Base-by-base conservation (phyloP, 2,113 vertebrate genomes). In the Semnornis frantzii region DNA sequence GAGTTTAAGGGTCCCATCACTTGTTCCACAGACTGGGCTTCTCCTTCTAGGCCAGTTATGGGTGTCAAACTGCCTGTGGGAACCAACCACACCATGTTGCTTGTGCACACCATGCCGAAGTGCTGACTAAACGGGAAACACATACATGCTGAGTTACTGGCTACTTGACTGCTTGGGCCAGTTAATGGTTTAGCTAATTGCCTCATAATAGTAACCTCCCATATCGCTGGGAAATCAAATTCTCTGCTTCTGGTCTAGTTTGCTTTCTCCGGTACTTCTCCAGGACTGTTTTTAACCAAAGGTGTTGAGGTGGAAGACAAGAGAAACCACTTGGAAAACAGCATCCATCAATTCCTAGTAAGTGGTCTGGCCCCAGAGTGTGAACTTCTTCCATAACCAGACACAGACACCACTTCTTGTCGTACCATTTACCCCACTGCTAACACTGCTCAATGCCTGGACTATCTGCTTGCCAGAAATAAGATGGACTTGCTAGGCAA, bases 91-190 rank as follows among this genome's bases (percentile, higher is more conserved):
- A 30, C 8, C 3, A 1, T 0, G 0, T 5, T 14, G 23, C 5
- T 16, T 31, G 34, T 11, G 58, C 57, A 37, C 0, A 0, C 27
- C 25, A 1, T 8, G 55, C 39, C 77, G 8, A 12, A 82, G n/a
- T 1, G 1, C 39, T 46, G 30, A 87, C 39, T 31, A 85, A 89
- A 84, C 4, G 15, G 6, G 23, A 72, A 86, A 66, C 15, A 42
- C 33, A 58, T 11, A 75, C 89, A 80, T 5, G 20, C 54, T 50
- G 62, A 81, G 34, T 74, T 84, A 64, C 24, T 57, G 24, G 37
- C 54, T 76, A 39, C 15, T 68, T 94, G 46, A 60, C 28, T 59
- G 46, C 57, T 86, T 59, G 87, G 59, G 16, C 2, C 5, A 82
- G 50, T 58, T 76, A 90, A 58, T 68, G 86, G 76, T 17, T 86